Evolutionary conservation across 2,888 invertebrate genomes (phyloP), one percentile per base, ranked within the genome.

Genomic region (Chelonus formosanus): DNA sequence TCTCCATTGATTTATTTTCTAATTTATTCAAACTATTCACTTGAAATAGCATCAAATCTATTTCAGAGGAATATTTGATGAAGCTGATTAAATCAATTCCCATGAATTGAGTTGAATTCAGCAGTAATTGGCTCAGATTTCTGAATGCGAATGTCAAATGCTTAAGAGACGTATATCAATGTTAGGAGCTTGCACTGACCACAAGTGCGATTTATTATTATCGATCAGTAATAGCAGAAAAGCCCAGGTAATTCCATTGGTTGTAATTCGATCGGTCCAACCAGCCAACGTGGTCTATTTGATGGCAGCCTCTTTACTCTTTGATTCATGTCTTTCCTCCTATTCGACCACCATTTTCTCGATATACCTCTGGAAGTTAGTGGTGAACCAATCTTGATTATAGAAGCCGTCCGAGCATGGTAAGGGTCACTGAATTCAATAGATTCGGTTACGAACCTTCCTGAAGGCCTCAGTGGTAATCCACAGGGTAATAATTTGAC

Each of bases 341-440:
- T 57, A 8, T 40, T 40, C 36, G 20, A 4, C 48, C 50, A 36
- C 36, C 40, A 34, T 59, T 50, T 59, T 47, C 34, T 34, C 32
- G 7, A 34, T 59, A 20, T 20, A 36, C 59, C 32, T 32, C 5
- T 34, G 6, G 31, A 55, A 55, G 65, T 57, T 65, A 58, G 69
- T 48, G 69, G 69, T 61, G 60, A 67, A 67, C 69, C 71, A 70
- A 73, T 71, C 71, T 69, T 69, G 67, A 73, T 70, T 70, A 68
- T 67, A 48, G 67, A 67, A 69, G 67, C 65, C 67, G 65, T 35
- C 54, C 20, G 50, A 65, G 48, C 57, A 57, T 54, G 40, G 40
- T 40, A 6, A 40, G 5, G 40, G 59, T 36, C 44, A 63, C 70
- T 47, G 60, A 63, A 70, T 70, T 69, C 70, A 69, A 72, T 70